These are phyloP conservation scores for Psammodynastes pulverulentus DNA, from an alignment of 2,113 vertebrate genomes.

Conservation along the genomic window DNA sequence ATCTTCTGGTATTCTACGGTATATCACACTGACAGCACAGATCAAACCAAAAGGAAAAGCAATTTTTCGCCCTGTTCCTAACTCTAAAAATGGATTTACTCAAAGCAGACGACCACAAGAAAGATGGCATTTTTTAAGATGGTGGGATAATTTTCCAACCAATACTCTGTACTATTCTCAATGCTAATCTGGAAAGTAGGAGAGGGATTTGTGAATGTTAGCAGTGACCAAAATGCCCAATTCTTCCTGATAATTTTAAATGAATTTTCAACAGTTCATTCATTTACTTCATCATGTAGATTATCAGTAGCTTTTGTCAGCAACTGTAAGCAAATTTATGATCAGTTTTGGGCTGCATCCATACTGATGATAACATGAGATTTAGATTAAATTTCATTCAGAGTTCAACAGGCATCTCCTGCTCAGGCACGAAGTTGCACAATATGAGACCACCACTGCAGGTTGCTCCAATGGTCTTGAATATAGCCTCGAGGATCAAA, in stretches of 20 bases:
- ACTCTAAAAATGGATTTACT: not conserved
- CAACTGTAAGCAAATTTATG: not conserved
- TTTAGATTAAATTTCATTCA: not conserved
- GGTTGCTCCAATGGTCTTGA: too few species aligned
- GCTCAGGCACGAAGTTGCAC: not conserved
- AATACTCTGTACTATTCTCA: not conserved
- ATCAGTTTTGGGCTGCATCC: not conserved
- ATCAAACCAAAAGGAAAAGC: not conserved
- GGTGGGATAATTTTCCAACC: not conserved
- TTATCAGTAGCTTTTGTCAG: not conserved
- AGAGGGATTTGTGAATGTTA: constrained; percentile 34
- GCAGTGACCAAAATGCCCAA: constrained; percentile 37
- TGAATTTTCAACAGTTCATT: constrained; percentile 26
- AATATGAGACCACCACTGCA: too few species aligned
- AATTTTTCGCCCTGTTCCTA: not conserved
- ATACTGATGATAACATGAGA: not conserved
- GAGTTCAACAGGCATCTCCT: not conserved
- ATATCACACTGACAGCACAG: not conserved
- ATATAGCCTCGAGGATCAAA: not conserved
- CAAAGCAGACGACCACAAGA: not conserved
- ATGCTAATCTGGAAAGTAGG: constrained; percentile 19
- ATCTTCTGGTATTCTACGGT: not conserved
- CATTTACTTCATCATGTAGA: constrained; percentile 37
- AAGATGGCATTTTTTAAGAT: not conserved
- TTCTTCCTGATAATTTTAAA: constrained; percentile 56